These are phyloP conservation scores for Beris chalybata DNA, from an alignment of 2,888 invertebrate species.

Conservation along the genomic window DNA sequence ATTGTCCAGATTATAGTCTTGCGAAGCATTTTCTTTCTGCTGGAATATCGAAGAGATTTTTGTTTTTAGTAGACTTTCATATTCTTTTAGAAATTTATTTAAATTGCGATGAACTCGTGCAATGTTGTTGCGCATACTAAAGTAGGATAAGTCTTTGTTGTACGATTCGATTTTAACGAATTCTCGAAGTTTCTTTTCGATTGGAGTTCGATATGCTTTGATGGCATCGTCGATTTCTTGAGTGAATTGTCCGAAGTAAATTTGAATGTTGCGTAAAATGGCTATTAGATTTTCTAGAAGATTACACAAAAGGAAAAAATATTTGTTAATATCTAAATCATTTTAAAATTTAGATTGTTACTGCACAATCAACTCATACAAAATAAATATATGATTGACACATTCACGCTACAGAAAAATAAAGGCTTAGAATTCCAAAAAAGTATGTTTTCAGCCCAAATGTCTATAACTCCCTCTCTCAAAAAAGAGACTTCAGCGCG, in stretches of 20 bases:
- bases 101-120: constrained; percentile 85
- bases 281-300: constrained; percentile 57
- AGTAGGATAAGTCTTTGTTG: constrained; percentile 92
- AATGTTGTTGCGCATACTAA: constrained; percentile 87
- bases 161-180: constrained; percentile 94
- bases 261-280: constrained; percentile 78
- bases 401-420: too few relatives aligned
- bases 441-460: too few relatives aligned
- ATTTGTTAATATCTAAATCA: too few relatives aligned
- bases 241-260: constrained; percentile 82
- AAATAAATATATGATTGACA: too few relatives aligned
- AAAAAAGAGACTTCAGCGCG: too few relatives aligned
- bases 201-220: constrained; percentile 71
- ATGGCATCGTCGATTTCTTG: constrained; percentile 67
- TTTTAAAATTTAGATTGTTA: too few relatives aligned
- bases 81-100: constrained; percentile 85
- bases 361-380: too few relatives aligned
- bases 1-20: constrained; percentile 49
- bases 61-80: constrained; percentile 63
- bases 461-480: too few relatives aligned
- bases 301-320: constrained; percentile 1
- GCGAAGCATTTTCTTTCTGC: constrained; percentile 50
- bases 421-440: too few relatives aligned
- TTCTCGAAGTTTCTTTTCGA: constrained; percentile 89
- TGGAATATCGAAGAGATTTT: constrained; percentile 54